Evolutionary conservation across 2,113 vertebrate species (phyloP), one percentile per base, ranked within the genome.

Genomic region (Neoarius graeffei): DNA sequence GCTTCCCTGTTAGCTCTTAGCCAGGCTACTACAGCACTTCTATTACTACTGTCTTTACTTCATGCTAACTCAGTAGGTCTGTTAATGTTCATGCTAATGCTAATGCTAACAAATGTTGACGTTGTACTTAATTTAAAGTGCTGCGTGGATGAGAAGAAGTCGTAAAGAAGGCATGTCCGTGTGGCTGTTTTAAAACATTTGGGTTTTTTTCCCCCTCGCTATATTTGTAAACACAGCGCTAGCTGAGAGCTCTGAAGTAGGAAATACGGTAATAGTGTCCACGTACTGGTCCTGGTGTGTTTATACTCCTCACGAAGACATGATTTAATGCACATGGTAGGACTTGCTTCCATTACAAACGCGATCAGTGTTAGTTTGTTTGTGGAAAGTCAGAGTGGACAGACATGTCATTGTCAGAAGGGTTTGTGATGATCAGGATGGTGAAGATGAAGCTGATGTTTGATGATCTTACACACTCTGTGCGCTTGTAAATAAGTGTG

Each of bases 361-460:
- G 73, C n/a, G 42, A 57, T 25, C 71, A 83, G 69, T 77, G 62
- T 82, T 85, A 86, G 85, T 69, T 79, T 64, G 86, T 54, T 77
- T 64, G 74, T 42, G 25, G 15, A 20, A 48, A 11, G 69, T 67
- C 25, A 13, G n/a, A 52, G 66, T 64, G 62, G 62, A 83, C 83
- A 42, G 42, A 42, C 42, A 42, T 42, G 42, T 42, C 42, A 42
- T 94, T 94, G 93, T 92, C 91, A 87, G 88, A 91, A 54, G 87
- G 91, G 92, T 94, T 94, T 94, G 14, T 81, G 57, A 42, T 82
- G 57, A 48, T 13, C 9, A 13, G 13, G 56, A 79, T 79, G 25
- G 56, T 56, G 52, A 9, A 35, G 79, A 5, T 57, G 27, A 17
- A 7, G 23, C 4, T 7, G 77, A 57, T 81, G 56, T 20, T 23